These are phyloP conservation scores for Coremacera marginata DNA, from an alignment of 2,888 invertebrate genomes.

Conservation along the genomic window DNA sequence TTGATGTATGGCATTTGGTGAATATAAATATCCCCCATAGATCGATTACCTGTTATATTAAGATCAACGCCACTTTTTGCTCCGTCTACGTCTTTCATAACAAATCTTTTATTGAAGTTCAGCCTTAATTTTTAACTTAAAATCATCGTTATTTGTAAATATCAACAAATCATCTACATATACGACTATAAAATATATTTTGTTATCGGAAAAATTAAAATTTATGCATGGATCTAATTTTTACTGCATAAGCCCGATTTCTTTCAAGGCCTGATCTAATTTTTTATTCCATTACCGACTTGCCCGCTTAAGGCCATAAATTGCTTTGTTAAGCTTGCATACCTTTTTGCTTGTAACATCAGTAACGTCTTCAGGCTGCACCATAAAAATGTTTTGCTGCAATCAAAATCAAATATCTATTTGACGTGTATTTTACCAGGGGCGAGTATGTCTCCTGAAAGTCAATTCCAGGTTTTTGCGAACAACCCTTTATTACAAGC, in stretches of 20 bases:
- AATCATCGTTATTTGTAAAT: constrained; percentile 32
- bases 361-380: constrained; percentile 38
- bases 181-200: constrained; percentile 32
- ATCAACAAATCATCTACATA: constrained; percentile 41
- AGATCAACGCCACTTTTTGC: neutral
- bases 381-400: constrained; percentile 43
- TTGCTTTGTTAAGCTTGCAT: constrained; percentile 42
- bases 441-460: constrained; percentile 46
- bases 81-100: constrained; percentile 16
- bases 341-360: constrained; percentile 26
- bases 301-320: constrained; percentile 48
- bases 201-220: constrained; percentile 11
- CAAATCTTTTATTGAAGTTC: neutral
- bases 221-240: constrained; percentile 38
- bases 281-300: constrained; percentile 43
- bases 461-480: constrained; percentile 40
- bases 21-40: constrained; percentile 9
- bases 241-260: constrained; percentile 25
- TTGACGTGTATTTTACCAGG: constrained; percentile 38
- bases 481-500: constrained; percentile 42
- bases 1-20: neutral
- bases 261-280: constrained; percentile 32
- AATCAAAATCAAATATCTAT: constrained; percentile 22
- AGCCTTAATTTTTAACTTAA: constrained; percentile 19
- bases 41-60: constrained; percentile 19